Evolutionary conservation across 2,797 vertebrate genomes (phyloP).

Genomic region (Enteromius anoplus): DNA sequence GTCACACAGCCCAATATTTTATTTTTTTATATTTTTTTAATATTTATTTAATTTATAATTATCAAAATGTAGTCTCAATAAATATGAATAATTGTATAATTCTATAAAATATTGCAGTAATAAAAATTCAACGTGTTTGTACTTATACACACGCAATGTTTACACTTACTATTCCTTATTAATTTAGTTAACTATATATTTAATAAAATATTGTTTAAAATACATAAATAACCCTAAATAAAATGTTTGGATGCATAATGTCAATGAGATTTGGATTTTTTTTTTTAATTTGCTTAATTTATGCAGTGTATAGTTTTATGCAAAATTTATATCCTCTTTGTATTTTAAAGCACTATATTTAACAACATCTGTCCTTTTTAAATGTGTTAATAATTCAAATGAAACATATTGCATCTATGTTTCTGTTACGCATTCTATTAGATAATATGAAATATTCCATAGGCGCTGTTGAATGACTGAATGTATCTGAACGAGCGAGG

Average conservation of each 20-base stretch:
- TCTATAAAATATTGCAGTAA: background rate
- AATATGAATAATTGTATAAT: background rate
- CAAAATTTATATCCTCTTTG: no score
- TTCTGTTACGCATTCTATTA: background rate
- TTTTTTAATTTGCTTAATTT: no score
- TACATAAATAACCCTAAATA: no score
- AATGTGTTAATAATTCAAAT: no score
- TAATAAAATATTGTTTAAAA: background rate
- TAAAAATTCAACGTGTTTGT: no score
- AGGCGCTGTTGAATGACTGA: background rate
- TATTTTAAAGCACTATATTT: no score
- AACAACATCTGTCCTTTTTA: no score
- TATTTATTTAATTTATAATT: background rate
- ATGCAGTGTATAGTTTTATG: no score
- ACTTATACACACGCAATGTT: background rate
- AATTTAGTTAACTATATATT: background rate
- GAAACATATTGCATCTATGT: background rate
- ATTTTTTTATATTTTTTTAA: background rate
- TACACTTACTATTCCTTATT: background rate
- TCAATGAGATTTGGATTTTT: no score
- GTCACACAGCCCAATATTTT: no score
- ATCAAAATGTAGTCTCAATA: background rate
- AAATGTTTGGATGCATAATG: no score
- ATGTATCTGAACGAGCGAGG: background rate
- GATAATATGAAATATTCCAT: background rate